phyloP scores from a whole-genome alignment of 2,797 vertebrate genomes.

The Moxostoma hubbsi region DNA sequence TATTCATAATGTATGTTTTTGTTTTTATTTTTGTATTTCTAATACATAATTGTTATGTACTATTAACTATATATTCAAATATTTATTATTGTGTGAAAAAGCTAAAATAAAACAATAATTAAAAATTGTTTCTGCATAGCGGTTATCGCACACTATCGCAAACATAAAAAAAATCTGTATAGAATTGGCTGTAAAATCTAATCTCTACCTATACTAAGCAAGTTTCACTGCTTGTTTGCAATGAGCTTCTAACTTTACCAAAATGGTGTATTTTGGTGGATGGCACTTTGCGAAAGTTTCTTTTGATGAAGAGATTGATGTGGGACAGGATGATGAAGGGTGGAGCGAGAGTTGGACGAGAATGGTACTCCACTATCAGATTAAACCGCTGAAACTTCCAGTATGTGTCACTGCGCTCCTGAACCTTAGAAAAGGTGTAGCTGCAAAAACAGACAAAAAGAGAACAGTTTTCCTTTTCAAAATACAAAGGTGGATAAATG shows the following conservation, averaged over 20 bases:
- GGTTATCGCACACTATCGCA: too few relatives aligned
- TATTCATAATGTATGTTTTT: too few relatives aligned
- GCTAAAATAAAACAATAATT: too few relatives aligned
- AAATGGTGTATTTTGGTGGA: slow-evolving; percentile 81
- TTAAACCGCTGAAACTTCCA: slow-evolving; percentile 93
- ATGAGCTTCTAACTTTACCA: slow-evolving; percentile 66
- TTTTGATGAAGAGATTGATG: slow-evolving; percentile 81
- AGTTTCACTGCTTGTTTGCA: not conserved
- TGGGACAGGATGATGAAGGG: slow-evolving; percentile 91
- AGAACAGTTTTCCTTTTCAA: too few relatives aligned
- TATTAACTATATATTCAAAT: too few relatives aligned
- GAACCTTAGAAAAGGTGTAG: slow-evolving; percentile 87
- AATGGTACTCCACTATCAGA: slow-evolving; percentile 89
- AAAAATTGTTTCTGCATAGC: too few relatives aligned
- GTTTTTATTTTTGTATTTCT: too few relatives aligned
- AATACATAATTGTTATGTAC: too few relatives aligned
- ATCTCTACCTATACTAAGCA: not conserved
- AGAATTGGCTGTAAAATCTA: too few relatives aligned
- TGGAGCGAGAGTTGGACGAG: slow-evolving; percentile 84
- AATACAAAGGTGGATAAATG: not conserved
- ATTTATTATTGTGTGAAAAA: too few relatives aligned
- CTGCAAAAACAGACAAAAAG: slow-evolving; percentile 64
- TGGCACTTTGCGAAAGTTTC: slow-evolving; percentile 70
- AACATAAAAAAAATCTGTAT: too few relatives aligned
- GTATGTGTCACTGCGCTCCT: slow-evolving; percentile 88